Percentiles rank a stretch among this genome's conserved stretches.
These are phyloP conservation scores for Rhynchonycteris naso DNA, from an alignment of 2,797 vertebrate genomes.

Conservation along the genomic window DNA sequence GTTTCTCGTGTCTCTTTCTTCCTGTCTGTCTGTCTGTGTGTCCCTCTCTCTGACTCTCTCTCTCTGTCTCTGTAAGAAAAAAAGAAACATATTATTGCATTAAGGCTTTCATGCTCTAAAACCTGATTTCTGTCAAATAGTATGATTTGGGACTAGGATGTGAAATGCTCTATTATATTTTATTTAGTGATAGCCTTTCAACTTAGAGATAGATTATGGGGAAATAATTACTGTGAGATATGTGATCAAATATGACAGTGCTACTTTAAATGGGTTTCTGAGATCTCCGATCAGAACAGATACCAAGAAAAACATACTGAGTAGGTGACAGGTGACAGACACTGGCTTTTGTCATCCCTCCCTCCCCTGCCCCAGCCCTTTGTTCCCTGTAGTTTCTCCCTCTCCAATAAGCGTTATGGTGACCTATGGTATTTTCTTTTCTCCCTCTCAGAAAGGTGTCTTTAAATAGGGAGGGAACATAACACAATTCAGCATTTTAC, in stretches of 20 bases:
- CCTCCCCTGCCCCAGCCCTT: not conserved
- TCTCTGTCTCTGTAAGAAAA: not conserved
- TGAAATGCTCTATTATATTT: not conserved
- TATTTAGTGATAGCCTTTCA: conserved; percentile 11
- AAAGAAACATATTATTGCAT: conserved; percentile 7
- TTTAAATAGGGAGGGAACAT: not conserved
- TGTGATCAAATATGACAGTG: not conserved
- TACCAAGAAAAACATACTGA: conserved; percentile 1
- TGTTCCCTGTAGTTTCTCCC: not conserved
- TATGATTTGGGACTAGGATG: not conserved
- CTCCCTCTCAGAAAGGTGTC: not conserved
- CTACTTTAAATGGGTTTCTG: not conserved
- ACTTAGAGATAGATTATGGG: not conserved
- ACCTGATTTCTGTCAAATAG: not conserved
- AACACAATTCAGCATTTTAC: not conserved
- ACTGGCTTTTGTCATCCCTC: not conserved
- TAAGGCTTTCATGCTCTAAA: not conserved
- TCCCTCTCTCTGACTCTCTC: too few species aligned
- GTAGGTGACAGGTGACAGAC: not conserved
- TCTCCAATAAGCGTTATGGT: not conserved
- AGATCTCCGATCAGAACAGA: not conserved
- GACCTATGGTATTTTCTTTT: not conserved
- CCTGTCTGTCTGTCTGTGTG: too few species aligned
- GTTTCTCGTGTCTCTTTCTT: too few species aligned
- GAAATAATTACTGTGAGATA: not conserved